phyloP scores from a whole-genome alignment of 2,888 invertebrate species.

The Megamerina dolium region DNA sequence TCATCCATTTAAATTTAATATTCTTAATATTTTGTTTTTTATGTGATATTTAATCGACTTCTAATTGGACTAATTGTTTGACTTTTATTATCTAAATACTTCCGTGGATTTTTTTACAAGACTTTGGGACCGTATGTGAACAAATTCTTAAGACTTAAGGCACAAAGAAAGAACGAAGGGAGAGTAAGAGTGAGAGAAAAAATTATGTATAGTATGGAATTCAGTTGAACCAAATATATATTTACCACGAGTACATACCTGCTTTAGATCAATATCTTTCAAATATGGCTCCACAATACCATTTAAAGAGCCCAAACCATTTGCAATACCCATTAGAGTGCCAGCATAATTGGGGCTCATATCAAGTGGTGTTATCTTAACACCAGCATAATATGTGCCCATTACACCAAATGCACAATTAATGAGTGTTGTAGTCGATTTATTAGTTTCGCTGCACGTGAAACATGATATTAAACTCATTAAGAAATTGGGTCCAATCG shows the following conservation, averaged over 20 bases:
- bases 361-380: conserved; percentile 62
- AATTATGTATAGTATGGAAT: background rate
- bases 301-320: conserved; percentile 63
- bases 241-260: background rate
- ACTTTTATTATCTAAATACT: too few species aligned
- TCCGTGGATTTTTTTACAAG: too few species aligned
- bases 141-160: too few species aligned
- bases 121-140: too few species aligned
- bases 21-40: too few species aligned
- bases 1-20: too few species aligned
- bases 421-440: conserved; percentile 59
- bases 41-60: too few species aligned
- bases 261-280: conserved; percentile 26
- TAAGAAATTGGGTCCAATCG: conserved; percentile 42
- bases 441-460: conserved; percentile 56
- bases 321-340: conserved; percentile 61
- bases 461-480: conserved; percentile 60
- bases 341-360: conserved; percentile 59
- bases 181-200: background rate
- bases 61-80: too few species aligned
- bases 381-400: conserved; percentile 62
- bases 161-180: background rate
- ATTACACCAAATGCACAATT: conserved; percentile 64
- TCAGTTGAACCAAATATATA: background rate
- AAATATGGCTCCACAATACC: conserved; percentile 61